A percentile compares a stretch with the other conserved stretches of the same genome.
Evolutionary conservation across 2,888 invertebrate genomes (phyloP).

Genomic region (Heliconius charithonia): DNA sequence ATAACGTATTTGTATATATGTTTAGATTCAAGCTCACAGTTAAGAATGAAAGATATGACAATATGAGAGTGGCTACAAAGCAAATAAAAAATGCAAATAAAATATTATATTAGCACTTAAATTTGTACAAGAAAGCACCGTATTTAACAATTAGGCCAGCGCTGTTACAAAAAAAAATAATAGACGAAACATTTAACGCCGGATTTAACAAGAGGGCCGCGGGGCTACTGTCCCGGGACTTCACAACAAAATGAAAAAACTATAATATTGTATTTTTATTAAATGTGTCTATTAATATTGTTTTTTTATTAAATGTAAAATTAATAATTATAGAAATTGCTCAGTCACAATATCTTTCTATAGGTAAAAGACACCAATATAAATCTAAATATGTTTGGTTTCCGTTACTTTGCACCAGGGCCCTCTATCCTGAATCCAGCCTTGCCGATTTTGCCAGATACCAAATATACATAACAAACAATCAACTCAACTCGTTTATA

Average conservation of each 20-base stretch:
- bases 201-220: background rate
- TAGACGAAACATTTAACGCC: background rate
- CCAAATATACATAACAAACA: background rate
- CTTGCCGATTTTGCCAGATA: background rate
- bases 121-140: constrained; percentile 1
- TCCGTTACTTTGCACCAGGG: too few species aligned
- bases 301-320: too few species aligned
- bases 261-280: background rate
- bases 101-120: background rate
- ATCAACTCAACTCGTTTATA: background rate
- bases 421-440: too few species aligned
- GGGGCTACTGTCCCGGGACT: too few species aligned
- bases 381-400: too few species aligned
- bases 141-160: background rate
- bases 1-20: too few species aligned
- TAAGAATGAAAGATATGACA: too few species aligned
- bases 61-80: background rate
- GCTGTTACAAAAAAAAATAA: background rate
- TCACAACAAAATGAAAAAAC: background rate
- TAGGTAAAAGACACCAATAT: too few species aligned
- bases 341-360: too few species aligned
- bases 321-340: too few species aligned
- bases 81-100: background rate
- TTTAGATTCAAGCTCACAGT: too few species aligned
- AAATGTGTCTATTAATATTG: too few species aligned